Base-by-base conservation (phyloP, 1,140 invertebrate species). In the Drosophila sp. region DNA sequence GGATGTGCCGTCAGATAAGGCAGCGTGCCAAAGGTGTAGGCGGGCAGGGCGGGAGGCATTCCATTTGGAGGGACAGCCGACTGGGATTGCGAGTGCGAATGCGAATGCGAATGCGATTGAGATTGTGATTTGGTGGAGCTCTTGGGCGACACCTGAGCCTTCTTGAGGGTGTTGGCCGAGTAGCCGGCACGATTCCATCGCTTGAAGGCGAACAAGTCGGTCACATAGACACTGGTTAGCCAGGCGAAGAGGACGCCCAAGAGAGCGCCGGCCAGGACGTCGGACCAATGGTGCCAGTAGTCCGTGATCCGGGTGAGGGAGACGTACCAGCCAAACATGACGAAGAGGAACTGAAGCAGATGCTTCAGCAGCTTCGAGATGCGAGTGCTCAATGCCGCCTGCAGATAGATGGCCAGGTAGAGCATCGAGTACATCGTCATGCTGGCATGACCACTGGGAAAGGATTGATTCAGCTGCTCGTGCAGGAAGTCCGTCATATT, bases 271-370 rank as follows among this genome's bases (percentile, higher is more conserved):
- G 92, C 93, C 0, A 95, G 90, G 2, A 95, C 94, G 87, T 95
- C 95, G 77, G 83, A 90, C 90, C 97, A 98, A 90, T 99, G 98
- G 92, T 99, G 98, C 93, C 98, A 98, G 92, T 98, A 98, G 93
- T 99, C 96, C 1, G 96, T 97, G 16, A 99, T 95, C 32, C 98
- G 93, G 1, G 97, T 96, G 93, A 98, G 94, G 8, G 96, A 95
- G 0, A 96, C 97, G 89, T 94, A 96, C 94, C 95, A 96, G 11
- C 97, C 95, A 82, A 97, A 92, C 89, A 95, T 92, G 21, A 98
- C 91, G 27, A 95, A 94, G 2, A 95, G 66, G 74, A 96, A 95
- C 92, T 97, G 97, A 8, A 97, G 87, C 9, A 95, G 93, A 78
- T 97, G 96, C 64, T 94, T 95, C 0, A 97, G 83, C 11, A 98